Percentiles rank a stretch among this genome's conserved stretches.
These are phyloP conservation scores for Lasioglossum oenotherae DNA, from an alignment of 2,888 invertebrate species.

Conservation along the genomic window DNA sequence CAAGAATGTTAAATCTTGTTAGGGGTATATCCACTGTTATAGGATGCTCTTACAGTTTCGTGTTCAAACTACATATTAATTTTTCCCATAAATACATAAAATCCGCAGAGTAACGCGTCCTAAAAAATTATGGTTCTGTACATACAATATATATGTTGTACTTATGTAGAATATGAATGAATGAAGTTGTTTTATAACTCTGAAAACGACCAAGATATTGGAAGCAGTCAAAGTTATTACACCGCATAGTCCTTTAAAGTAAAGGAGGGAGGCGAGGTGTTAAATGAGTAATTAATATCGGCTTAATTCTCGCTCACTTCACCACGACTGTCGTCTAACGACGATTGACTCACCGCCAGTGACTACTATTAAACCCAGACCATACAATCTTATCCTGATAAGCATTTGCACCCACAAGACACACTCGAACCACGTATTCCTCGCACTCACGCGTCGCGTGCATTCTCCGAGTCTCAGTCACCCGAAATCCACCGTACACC, in stretches of 20 bases:
- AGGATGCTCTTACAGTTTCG: too few species aligned
- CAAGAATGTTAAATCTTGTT: not conserved
- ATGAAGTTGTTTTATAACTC: not conserved
- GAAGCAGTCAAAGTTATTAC: not conserved
- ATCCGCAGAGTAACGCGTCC: too few species aligned
- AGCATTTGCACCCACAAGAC: conserved; percentile 4
- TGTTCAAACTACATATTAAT: too few species aligned
- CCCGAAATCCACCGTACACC: not conserved
- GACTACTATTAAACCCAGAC: not conserved
- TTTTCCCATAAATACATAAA: too few species aligned
- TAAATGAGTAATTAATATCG: conserved; percentile 1
- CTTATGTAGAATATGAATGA: not conserved
- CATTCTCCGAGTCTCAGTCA: conserved; percentile 9
- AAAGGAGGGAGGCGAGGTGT: not conserved
- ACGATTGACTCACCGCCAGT: not conserved
- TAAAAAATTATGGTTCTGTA: too few species aligned
- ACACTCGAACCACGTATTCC: not conserved
- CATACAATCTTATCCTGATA: conserved; percentile 6
- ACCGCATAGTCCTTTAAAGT: not conserved
- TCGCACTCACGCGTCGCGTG: not conserved
- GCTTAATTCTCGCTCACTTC: not conserved
- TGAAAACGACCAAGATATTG: not conserved
- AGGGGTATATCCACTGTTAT: not conserved
- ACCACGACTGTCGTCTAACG: not conserved
- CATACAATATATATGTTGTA: too few species aligned